phyloP scores from a whole-genome alignment of 2,888 invertebrate genomes.

The Agonum fuliginosum region DNA sequence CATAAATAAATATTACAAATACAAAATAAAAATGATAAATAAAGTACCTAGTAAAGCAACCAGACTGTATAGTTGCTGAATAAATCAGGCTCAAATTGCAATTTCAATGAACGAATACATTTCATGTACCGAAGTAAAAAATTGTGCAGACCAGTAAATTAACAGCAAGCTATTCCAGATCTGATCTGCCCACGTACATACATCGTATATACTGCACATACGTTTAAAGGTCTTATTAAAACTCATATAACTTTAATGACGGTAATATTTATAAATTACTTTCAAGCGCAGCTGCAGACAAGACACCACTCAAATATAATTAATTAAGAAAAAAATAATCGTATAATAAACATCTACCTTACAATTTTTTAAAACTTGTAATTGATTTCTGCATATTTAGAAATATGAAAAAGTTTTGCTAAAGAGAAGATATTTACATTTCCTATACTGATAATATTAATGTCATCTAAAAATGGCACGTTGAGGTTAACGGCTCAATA shows the following conservation, averaged over 20 bases:
- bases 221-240: slow-evolving; percentile 52
- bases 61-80: neutral
- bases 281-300: slow-evolving; percentile 46
- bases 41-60: neutral
- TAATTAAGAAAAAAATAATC: slow-evolving; percentile 54
- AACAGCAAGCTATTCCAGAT: slow-evolving; percentile 34
- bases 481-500: slow-evolving; percentile 10
- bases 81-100: neutral
- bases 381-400: neutral
- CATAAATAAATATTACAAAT: too few species aligned
- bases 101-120: slow-evolving; percentile 32
- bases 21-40: too few species aligned
- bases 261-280: slow-evolving; percentile 51
- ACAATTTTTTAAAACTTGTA: neutral
- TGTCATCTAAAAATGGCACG: slow-evolving; percentile 22
- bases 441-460: slow-evolving; percentile 7
- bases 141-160: slow-evolving; percentile 31
- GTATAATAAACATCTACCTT: neutral
- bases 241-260: slow-evolving; percentile 55
- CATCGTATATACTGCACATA: too few species aligned
- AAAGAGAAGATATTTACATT: neutral
- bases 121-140: slow-evolving; percentile 14
- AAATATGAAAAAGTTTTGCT: neutral
- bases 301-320: slow-evolving; percentile 39
- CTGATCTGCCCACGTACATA: slow-evolving; percentile 56